Conservation (phyloP, 2,113 vertebrate species). For the Neopipo cinnamomea region DNA sequence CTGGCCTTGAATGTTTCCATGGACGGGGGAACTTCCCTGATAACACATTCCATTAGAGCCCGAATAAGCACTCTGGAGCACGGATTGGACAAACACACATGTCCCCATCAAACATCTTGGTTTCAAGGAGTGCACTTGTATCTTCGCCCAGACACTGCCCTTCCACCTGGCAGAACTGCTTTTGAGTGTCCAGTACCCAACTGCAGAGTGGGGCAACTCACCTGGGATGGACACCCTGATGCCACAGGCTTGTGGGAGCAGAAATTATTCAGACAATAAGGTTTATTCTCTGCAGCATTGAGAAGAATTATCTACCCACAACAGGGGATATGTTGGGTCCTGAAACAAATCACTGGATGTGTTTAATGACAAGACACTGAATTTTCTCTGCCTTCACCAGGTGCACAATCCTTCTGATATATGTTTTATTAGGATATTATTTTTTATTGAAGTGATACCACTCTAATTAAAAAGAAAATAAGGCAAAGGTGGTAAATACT, state of each 20-base stretch:
- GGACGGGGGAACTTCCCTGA: neutral
- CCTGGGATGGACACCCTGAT: neutral
- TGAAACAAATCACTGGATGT: fast-evolving
- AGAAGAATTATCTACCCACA: neutral
- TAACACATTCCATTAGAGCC: neutral
- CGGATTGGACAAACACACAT: too few species aligned
- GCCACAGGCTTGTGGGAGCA: neutral
- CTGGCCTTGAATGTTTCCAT: neutral
- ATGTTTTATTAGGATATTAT: neutral
- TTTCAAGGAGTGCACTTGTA: neutral
- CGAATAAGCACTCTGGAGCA: neutral
- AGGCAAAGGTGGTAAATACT: neutral
- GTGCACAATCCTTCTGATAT: neutral
- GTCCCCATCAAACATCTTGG: neutral
- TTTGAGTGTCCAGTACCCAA: neutral
- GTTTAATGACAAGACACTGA: neutral
- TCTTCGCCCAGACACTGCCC: neutral
- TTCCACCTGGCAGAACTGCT: neutral
- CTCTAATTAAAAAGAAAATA: neutral
- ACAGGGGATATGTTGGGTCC: neutral
- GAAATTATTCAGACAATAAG: neutral
- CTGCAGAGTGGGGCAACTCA: neutral
- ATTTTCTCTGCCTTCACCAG: neutral
- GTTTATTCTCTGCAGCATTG: neutral
- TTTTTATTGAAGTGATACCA: neutral